Evolutionary conservation across 1,140 invertebrate genomes (phyloP).

Genomic region (Habropoda laboriosa): DNA sequence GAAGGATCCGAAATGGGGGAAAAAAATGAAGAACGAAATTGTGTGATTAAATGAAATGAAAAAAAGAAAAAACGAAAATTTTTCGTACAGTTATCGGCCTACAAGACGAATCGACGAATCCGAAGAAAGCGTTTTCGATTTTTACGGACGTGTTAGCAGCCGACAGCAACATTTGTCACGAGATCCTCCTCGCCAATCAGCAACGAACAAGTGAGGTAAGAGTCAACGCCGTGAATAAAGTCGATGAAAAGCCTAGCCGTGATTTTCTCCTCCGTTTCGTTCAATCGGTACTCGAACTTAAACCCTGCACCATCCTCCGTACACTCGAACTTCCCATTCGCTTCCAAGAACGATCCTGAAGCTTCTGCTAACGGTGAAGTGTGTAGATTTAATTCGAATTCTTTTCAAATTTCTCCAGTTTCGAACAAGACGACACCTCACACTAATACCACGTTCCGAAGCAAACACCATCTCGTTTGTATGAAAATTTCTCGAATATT

Average conservation of each 20-base stretch:
- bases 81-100: not conserved
- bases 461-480: not conserved
- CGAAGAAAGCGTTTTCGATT: constrained; percentile 34
- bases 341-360: not conserved
- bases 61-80: not conserved
- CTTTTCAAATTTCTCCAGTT: no score
- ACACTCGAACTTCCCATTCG: not conserved
- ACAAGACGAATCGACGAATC: not conserved
- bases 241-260: not conserved
- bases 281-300: not conserved
- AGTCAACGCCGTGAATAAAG: constrained; percentile 26
- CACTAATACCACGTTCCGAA: not conserved
- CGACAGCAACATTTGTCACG: constrained; percentile 48
- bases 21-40: constrained; percentile 2
- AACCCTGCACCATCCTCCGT: not conserved
- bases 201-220: constrained; percentile 59
- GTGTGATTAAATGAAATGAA: constrained; percentile 52
- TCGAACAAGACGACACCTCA: not conserved
- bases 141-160: constrained; percentile 50
- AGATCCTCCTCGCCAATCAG: constrained; percentile 23
- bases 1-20: not conserved
- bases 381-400: not conserved
- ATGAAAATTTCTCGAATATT: no score
- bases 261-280: not conserved
- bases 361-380: not conserved